A percentile compares a stretch with the other conserved stretches of the same genome.
Evolutionary conservation across 2,797 vertebrate species (phyloP).

Genomic region (Chaetophractus vellerosus): DNA sequence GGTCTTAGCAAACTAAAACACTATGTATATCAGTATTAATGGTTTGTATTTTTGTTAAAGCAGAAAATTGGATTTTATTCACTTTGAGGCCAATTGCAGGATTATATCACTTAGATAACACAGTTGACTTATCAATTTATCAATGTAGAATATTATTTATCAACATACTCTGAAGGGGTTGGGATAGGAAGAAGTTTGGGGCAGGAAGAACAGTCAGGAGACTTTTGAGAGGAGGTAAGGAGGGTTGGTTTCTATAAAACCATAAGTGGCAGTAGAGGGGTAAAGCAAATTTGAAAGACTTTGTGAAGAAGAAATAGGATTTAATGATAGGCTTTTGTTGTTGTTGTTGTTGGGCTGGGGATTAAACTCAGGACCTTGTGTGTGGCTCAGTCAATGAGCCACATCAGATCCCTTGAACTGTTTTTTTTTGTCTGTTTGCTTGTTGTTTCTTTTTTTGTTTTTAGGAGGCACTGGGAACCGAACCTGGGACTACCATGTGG

Average conservation of each 20-base stretch:
- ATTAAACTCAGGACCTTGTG: too few species aligned
- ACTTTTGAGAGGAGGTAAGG: neutral
- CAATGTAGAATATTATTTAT: neutral
- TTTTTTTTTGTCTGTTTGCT: too few species aligned
- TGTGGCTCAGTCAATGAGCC: too few species aligned
- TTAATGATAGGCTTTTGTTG: slow-evolving; percentile 44
- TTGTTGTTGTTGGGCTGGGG: too few species aligned
- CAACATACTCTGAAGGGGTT: neutral
- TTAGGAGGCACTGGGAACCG: too few species aligned
- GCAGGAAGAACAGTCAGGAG: neutral
- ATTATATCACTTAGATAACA: slow-evolving; percentile 21
- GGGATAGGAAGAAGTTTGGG: slow-evolving; percentile 21
- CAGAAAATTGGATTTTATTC: slow-evolving; percentile 22
- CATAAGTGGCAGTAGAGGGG: neutral
- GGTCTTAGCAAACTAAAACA: too few species aligned
- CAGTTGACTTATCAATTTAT: slow-evolving; percentile 13
- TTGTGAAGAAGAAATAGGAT: slow-evolving; percentile 1
- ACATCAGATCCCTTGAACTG: too few species aligned
- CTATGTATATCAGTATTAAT: neutral
- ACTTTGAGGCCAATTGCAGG: neutral
- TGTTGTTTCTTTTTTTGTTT: too few species aligned
- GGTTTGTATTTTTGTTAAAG: slow-evolving; percentile 19
- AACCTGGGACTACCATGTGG: too few species aligned
- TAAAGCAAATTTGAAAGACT: slow-evolving; percentile 43
- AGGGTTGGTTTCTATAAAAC: slow-evolving; percentile 10